Evolutionary conservation across 2,888 invertebrate species (phyloP).

Genomic region (Pseudanteris insignis): DNA sequence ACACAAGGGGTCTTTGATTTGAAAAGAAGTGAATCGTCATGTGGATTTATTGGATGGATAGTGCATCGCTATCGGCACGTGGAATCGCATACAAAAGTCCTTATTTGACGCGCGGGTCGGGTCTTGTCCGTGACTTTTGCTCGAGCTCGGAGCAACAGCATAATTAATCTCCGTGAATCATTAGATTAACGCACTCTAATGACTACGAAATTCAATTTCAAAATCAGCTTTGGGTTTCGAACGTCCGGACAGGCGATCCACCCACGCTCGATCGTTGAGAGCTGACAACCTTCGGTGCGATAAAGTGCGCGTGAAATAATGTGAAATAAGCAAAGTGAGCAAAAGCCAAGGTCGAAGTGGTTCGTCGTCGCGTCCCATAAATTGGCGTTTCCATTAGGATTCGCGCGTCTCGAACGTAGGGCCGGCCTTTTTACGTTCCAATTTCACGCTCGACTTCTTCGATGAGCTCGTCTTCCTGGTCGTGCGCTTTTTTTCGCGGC

Average conservation of each 20-base stretch:
- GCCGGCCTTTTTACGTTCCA: slow-evolving; percentile 39
- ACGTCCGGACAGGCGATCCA: background rate
- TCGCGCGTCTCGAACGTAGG: slow-evolving; percentile 20
- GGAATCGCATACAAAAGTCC: no score
- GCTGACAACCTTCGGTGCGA: slow-evolving; percentile 6
- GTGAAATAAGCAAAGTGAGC: slow-evolving; percentile 16
- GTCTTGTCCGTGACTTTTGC: no score
- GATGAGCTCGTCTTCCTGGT: slow-evolving; percentile 43
- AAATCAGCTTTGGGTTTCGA: slow-evolving; percentile 8
- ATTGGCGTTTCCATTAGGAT: slow-evolving; percentile 32
- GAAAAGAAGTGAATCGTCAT: background rate
- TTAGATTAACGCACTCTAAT: background rate
- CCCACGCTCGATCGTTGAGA: background rate
- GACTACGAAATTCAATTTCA: slow-evolving; percentile 1
- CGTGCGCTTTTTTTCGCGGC: slow-evolving; percentile 25
- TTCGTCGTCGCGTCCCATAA: slow-evolving; percentile 19
- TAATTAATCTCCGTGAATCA: background rate
- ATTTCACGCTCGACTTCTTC: slow-evolving; percentile 46
- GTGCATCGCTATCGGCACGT: no score
- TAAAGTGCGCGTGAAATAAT: slow-evolving; percentile 16
- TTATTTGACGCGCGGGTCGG: no score
- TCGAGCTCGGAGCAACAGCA: no score
- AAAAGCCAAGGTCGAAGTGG: slow-evolving; percentile 30
- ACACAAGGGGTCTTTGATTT: background rate
- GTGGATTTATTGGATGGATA: no score